Base-by-base conservation (phyloP, 2,888 invertebrate species). In the Mythimna pallens region DNA sequence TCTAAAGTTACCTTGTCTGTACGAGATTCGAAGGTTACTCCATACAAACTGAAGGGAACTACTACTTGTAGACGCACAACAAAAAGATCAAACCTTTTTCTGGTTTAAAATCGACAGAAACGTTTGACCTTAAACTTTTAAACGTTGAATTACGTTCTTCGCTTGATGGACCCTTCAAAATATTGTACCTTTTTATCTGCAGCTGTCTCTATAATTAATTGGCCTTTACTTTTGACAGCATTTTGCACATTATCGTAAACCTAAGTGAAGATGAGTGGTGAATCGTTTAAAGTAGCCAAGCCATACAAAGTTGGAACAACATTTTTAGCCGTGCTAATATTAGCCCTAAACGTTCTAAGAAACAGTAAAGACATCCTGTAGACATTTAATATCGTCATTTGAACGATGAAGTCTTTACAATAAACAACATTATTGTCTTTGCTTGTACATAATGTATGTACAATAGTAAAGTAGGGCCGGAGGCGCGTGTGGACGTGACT, bases 401-500 rank as follows among this genome's bases (percentile, higher is more conserved):
- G 71, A 82, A 84, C 82, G 86, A 86, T 87, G 85, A 84, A 87
- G 81, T 87, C 78, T 79, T 65, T 73, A 82, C 80, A 86, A 87
- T 88, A 86, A 87, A 89, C 83, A 87, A 86, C 86, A 81, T 89
- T 89, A 90, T 90, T 90, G 88, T 89, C 87, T 86, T 86, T 83
- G 81, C 78, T 78, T 76, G 78, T 80, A 86, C 83, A 84, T 89
- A 84, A 84, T 85, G 80, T 82, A 84, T 74, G 58, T 73, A 78
- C 73, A 78, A 80, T 88, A 80, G 84, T 82, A 78, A 85, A 83
- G 82, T 85, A 88, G 86, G 78, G 80, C 80, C 84, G 72, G 80
- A 83, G 82, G 83, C 84, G 84, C 76, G 81, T 87, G 84, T 82
- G 84, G 73, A 86, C 86, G 88, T 94, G 94, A 94, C 90, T 94